These are phyloP conservation scores for Drosophila kepulauana DNA, from an alignment of 1,140 invertebrate genomes.

Conservation along the genomic window DNA sequence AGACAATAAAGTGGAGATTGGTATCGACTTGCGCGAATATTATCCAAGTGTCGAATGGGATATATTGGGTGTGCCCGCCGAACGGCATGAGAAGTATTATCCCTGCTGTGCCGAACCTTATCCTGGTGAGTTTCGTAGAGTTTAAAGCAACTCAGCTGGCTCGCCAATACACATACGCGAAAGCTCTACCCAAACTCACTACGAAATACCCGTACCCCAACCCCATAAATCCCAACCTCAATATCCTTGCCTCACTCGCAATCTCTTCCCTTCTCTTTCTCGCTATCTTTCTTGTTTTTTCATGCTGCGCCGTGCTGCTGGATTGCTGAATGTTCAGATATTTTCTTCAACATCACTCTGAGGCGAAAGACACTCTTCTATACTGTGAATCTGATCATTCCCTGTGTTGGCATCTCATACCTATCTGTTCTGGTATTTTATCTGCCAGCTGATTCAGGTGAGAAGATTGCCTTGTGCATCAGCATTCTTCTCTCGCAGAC, in stretches of 20 bases:
- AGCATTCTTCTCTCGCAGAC: constrained; percentile 99
- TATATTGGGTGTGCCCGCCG: constrained; percentile 95
- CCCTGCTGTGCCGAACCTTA: constrained; percentile 95
- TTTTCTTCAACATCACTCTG: constrained; percentile 99
- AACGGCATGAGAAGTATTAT: constrained; percentile 96
- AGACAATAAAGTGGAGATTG: constrained; percentile 93
- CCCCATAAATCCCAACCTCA: neutral
- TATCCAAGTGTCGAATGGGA: constrained; percentile 99
- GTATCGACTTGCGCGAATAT: constrained; percentile 96
- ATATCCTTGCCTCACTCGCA: constrained; percentile 2
- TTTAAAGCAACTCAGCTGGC: constrained; percentile 63
- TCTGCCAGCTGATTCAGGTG: constrained; percentile 98
- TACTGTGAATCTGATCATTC: constrained; percentile 97
- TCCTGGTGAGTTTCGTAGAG: constrained; percentile 88
- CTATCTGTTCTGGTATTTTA: constrained; percentile 98
- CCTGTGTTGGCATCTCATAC: constrained; percentile 96
- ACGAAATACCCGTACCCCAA: constrained; percentile 14
- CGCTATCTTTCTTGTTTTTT: constrained; percentile 10
- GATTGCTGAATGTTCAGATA: constrained; percentile 88
- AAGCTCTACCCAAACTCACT: constrained; percentile 83
- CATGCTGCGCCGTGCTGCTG: constrained; percentile 64
- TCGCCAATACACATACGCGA: constrained; percentile 56
- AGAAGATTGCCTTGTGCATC: constrained; percentile 99
- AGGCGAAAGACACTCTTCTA: constrained; percentile 98
- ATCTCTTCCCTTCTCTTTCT: neutral